Base-by-base conservation (phyloP, 2,113 vertebrate genomes). In the Gallinago jamesoni region DNA sequence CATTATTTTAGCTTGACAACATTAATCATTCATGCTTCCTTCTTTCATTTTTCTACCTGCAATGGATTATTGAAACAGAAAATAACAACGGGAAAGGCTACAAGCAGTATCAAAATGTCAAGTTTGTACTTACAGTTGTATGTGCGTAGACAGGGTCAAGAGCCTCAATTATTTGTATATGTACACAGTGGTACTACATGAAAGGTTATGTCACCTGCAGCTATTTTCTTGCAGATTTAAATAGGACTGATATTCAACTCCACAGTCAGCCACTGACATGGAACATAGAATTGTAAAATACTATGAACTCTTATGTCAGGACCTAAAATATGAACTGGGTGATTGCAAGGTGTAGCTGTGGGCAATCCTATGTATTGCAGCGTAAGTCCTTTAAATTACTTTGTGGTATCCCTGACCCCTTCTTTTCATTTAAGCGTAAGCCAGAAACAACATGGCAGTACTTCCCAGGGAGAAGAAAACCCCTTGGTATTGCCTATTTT, bases 31-130 rank as follows among this genome's bases (percentile, higher is more conserved):
- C 99, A 99, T 99, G 98, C 98, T 98, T 98, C 98, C 98, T 98
- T 98, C 98, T 98, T 98, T 98, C 98, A 98, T 98, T 98, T 98
- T 98, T 98, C 98, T 98, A 97, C 98, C 98, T 98, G 98, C 98
- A 99, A 98, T 98, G 99, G 99, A 99, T 99, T 99, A 99, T 99
- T 99, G 99, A 99, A 99, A 99, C 99, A 99, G 99, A 99, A 99
- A 99, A 99, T 99, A 99, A 99, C 98, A 98, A 98, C 97, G 97
- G 96, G 98, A 98, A 98, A 99, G 98, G 98, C 99, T 98, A 96
- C 98, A 98, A 98, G 99, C 99, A 94, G 99, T 98, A 99, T 99
- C 99, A 99, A 99, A 99, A 99, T 99, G 99, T 99, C 99, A 99
- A 98, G 98, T 99, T 99, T 99, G 99, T 99, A 99, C 99, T 99